Percentiles rank a stretch among this genome's conserved stretches.
phyloP scores from a whole-genome alignment of 2,113 vertebrate species.

The Ardeotis arabs region DNA sequence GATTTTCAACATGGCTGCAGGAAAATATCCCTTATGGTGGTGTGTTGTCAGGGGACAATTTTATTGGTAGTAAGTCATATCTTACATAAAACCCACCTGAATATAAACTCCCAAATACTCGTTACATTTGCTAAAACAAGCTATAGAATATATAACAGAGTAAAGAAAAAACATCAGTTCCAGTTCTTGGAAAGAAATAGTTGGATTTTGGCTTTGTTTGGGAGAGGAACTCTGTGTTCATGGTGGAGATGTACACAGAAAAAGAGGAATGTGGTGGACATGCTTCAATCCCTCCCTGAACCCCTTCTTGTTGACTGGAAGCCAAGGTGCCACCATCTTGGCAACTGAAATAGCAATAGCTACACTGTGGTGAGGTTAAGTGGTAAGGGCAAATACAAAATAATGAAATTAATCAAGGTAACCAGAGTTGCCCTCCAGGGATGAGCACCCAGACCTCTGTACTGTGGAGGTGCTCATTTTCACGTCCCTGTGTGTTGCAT shows the following conservation, averaged over 20 bases:
- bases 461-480: background rate
- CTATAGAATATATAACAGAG: background rate
- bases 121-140: background rate
- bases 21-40: background rate
- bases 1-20: background rate
- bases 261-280: background rate
- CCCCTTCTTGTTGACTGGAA: background rate
- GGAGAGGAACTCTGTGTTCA: background rate
- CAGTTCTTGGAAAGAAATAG: background rate
- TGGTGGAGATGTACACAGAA: background rate
- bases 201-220: background rate
- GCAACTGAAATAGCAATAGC: background rate
- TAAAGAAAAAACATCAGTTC: background rate
- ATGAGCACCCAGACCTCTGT: background rate
- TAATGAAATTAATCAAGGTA: background rate
- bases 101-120: background rate
- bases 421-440: accelerated
- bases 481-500: background rate
- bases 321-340: background rate
- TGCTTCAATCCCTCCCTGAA: background rate
- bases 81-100: background rate
- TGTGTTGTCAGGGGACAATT: background rate
- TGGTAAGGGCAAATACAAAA: background rate
- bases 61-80: background rate
- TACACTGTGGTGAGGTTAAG: background rate